Percentiles rank a stretch among this genome's conserved stretches.
Conservation (phyloP, 1,140 invertebrate species). For the Globodera rostochiensis region DNA sequence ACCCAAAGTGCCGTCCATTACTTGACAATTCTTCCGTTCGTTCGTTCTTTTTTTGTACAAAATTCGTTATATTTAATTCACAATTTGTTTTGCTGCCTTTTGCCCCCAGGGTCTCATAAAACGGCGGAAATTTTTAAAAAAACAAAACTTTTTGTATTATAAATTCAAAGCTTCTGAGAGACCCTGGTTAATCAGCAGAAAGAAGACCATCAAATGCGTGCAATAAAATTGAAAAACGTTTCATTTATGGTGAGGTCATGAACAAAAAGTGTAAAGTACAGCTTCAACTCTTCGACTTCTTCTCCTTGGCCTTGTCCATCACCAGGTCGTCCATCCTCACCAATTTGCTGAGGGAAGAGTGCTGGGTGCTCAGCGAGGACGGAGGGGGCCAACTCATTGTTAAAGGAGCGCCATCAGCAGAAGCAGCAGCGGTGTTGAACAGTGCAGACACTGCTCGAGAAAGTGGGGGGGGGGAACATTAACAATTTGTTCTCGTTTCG, state of each 20-base stretch:
- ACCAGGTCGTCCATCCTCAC: constrained; percentile 27
- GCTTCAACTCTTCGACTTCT: constrained; percentile 13
- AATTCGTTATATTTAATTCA: not conserved
- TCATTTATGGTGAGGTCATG: too few species aligned
- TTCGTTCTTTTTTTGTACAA: not conserved
- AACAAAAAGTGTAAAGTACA: not conserved
- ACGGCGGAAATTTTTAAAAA: too few species aligned
- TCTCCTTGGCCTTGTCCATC: constrained; percentile 1
- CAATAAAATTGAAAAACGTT: too few species aligned
- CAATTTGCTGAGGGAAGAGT: constrained; percentile 5
- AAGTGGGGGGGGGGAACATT: not conserved
- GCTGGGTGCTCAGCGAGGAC: constrained; percentile 10
- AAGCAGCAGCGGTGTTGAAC: not conserved
- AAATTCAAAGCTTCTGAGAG: too few species aligned
- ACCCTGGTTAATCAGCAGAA: too few species aligned
- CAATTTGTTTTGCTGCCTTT: not conserved
- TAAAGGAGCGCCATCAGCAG: not conserved
- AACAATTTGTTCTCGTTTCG: too few species aligned
- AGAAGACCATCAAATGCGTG: too few species aligned
- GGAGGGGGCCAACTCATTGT: not conserved
- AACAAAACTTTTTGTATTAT: too few species aligned
- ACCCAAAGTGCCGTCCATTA: too few species aligned
- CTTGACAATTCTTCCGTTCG: too few species aligned
- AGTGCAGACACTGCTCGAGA: not conserved
- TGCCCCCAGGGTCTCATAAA: not conserved